phyloP scores from a whole-genome alignment of 2,888 invertebrate genomes.

The Osmoderma eremita region DNA sequence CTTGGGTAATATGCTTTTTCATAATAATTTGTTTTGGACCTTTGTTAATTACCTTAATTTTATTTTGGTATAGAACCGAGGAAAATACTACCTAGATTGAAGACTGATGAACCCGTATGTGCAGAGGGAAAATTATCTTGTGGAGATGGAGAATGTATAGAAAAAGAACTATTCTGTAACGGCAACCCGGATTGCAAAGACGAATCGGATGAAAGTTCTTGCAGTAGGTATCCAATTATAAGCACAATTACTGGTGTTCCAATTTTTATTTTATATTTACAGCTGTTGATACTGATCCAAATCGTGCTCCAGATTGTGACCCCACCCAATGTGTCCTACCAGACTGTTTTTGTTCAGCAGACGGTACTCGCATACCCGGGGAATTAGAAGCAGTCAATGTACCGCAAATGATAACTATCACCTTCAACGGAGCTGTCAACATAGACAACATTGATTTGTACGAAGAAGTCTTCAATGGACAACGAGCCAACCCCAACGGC shows the following conservation, averaged over 20 bases:
- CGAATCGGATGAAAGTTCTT: constrained; percentile 94
- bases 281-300: constrained; percentile 92
- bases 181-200: constrained; percentile 93
- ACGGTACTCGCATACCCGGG: constrained; percentile 89
- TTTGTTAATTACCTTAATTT: too few relatives aligned
- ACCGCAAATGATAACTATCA: constrained; percentile 93
- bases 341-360: constrained; percentile 93
- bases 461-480: constrained; percentile 89
- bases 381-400: constrained; percentile 84
- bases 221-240: constrained; percentile 76
- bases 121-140: constrained; percentile 92
- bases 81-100: constrained; percentile 86
- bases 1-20: too few relatives aligned
- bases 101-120: constrained; percentile 93
- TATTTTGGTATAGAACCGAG: constrained; percentile 76
- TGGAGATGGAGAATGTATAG: constrained; percentile 91
- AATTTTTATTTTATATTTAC: constrained; percentile 54
- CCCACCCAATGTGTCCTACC: constrained; percentile 87
- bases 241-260: too few relatives aligned
- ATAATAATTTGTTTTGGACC: too few relatives aligned
- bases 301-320: constrained; percentile 92
- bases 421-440: constrained; percentile 94
- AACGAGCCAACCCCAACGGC: constrained; percentile 87
- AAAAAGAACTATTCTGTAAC: constrained; percentile 92
- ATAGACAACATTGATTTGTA: constrained; percentile 93